These are phyloP conservation scores for Hydrochoerus hydrochaeris DNA, from an alignment of 2,113 vertebrate species.

Conservation along the genomic window DNA sequence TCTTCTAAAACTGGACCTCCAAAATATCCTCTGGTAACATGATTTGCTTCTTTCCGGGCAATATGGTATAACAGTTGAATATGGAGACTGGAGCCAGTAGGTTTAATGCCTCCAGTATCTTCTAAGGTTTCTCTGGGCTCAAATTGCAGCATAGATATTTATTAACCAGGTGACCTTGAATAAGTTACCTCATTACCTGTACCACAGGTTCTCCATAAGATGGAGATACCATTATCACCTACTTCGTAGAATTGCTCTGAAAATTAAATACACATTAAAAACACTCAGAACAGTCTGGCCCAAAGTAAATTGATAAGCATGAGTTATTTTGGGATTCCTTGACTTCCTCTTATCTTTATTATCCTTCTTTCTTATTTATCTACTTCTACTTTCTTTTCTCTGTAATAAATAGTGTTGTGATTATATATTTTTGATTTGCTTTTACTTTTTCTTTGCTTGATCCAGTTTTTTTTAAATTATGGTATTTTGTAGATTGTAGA, in stretches of 20 bases:
- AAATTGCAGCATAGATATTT: background rate
- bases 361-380: background rate
- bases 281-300: background rate
- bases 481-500: background rate
- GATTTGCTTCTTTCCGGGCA: background rate
- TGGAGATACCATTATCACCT: background rate
- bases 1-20: background rate
- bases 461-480: background rate
- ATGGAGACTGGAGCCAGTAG: background rate
- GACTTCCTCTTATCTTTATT: background rate
- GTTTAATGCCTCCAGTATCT: background rate
- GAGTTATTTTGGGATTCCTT: background rate
- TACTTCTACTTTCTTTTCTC: background rate
- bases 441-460: background rate
- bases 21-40: too few relatives aligned
- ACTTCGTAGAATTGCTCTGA: background rate
- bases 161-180: background rate
- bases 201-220: background rate
- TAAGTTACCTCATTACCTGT: background rate
- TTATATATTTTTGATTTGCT: background rate
- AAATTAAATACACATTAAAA: background rate
- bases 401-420: background rate
- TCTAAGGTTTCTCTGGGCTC: background rate
- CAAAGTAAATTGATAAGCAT: background rate
- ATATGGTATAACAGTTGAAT: background rate